phyloP scores from a whole-genome alignment of 2,888 invertebrate genomes.

The Phlogophora meticulosa region DNA sequence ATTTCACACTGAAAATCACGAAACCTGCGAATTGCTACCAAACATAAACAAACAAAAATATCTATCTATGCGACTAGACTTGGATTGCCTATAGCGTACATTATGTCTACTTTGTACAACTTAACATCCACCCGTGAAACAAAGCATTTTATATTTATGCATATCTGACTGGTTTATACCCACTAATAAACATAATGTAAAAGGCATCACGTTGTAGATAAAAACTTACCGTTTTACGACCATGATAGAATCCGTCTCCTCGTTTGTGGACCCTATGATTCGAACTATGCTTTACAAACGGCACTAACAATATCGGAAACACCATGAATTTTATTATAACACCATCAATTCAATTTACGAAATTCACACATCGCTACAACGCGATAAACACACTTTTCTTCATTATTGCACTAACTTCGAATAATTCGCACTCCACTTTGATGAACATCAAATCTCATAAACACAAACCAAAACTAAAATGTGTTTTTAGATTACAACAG shows the following conservation, averaged over 20 bases:
- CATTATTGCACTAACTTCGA: slow-evolving; percentile 84
- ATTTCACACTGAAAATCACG: slow-evolving; percentile 20
- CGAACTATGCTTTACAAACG: slow-evolving; percentile 86
- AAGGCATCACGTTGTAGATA: slow-evolving; percentile 67
- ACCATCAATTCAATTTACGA: slow-evolving; percentile 87
- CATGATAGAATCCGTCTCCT: slow-evolving; percentile 91
- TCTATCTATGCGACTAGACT: slow-evolving; percentile 48
- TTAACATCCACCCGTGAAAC: slow-evolving; percentile 61
- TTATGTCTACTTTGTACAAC: slow-evolving; percentile 44
- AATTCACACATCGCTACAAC: slow-evolving; percentile 89
- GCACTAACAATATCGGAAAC: slow-evolving; percentile 86
- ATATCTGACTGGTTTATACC: slow-evolving; percentile 15
- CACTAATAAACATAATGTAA: slow-evolving; percentile 2
- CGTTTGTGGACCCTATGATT: slow-evolving; percentile 91
- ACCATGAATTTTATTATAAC: slow-evolving; percentile 89
- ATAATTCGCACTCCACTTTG: slow-evolving; percentile 85
- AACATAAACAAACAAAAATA: slow-evolving; percentile 72
- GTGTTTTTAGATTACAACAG: slow-evolving; percentile 70
- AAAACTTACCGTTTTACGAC: slow-evolving; percentile 91
- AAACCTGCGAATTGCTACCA: slow-evolving; percentile 47
- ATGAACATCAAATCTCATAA: slow-evolving; percentile 82
- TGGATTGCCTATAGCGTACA: slow-evolving; percentile 41
- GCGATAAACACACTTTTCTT: slow-evolving; percentile 87
- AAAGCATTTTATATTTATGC: slow-evolving; percentile 54
- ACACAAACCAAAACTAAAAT: slow-evolving; percentile 84